These are phyloP conservation scores for zebrafish (Danio rerio) DNA, from an alignment of 2,113 vertebrate species.

Conservation along the genomic window DNA sequence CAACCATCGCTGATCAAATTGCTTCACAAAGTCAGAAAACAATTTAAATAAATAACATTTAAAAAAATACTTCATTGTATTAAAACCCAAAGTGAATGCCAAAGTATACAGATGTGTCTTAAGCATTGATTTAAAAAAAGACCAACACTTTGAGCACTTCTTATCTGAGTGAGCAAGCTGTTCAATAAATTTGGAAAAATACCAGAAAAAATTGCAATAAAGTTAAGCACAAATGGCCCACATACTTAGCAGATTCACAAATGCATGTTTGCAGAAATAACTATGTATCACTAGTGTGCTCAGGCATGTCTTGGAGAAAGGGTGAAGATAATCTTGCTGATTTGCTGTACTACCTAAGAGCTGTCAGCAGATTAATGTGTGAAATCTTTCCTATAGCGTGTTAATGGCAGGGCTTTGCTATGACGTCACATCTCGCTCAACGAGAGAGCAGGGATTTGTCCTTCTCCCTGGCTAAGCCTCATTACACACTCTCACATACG, in stretches of 20 bases:
- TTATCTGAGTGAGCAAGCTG: too few relatives aligned
- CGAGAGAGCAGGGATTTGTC: conserved; percentile 36
- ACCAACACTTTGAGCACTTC: too few relatives aligned
- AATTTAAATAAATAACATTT: too few relatives aligned
- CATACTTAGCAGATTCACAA: neutral
- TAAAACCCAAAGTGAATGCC: too few relatives aligned
- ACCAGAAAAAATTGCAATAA: too few relatives aligned
- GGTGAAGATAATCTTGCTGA: conserved; percentile 31
- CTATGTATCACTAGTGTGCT: neutral
- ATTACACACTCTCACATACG: conserved; percentile 38
- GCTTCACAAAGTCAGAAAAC: too few relatives aligned
- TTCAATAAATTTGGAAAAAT: too few relatives aligned
- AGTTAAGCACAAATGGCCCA: too few relatives aligned
- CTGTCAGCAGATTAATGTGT: conserved; percentile 31
- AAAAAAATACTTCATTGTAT: too few relatives aligned
- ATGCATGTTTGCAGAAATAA: neutral
- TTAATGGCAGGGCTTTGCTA: conserved; percentile 23
- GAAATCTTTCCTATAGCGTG: neutral
- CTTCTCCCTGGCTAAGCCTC: conserved; percentile 34
- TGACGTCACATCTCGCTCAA: conserved; percentile 29
- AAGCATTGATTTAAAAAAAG: too few relatives aligned
- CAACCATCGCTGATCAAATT: too few relatives aligned
- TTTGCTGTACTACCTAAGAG: conserved; percentile 1
- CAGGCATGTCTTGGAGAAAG: conserved; percentile 4
- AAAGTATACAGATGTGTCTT: too few relatives aligned